phyloP scores from a whole-genome alignment of 37 sponge, comb jelly and placozoan species.

The Oscarella lobularis region DNA sequence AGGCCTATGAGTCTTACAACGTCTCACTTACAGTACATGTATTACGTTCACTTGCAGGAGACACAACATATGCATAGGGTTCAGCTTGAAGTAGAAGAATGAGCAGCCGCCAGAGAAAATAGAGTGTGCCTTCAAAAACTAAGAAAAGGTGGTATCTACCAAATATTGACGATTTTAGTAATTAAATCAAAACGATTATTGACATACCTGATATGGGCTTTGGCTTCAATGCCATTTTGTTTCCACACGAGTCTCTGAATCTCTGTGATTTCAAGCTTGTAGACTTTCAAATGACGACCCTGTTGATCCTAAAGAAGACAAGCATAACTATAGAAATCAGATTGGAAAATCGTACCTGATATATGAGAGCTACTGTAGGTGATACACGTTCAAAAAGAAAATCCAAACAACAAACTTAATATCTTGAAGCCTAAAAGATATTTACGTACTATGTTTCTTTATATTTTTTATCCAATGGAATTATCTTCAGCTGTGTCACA shows the following conservation, averaged over 20 bases:
- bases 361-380: constrained; percentile 15
- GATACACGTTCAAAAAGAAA: constrained; percentile 14
- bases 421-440: constrained; percentile 10
- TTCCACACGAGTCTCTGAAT: constrained; percentile 45
- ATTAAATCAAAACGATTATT: too few relatives aligned
- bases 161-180: background rate
- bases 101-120: constrained; percentile 78
- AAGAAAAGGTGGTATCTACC: constrained; percentile 69
- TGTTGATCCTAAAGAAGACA: constrained; percentile 6
- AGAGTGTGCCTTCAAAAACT: constrained; percentile 30
- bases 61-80: constrained; percentile 16
- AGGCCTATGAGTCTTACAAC: too few relatives aligned
- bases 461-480: constrained; percentile 26
- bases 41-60: too few relatives aligned
- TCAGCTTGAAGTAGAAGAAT: constrained; percentile 62
- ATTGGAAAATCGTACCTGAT: background rate
- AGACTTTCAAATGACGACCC: constrained; percentile 32
- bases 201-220: constrained; percentile 24
- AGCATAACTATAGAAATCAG: background rate
- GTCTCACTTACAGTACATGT: too few relatives aligned
- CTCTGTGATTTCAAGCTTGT: constrained; percentile 35
- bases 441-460: constrained; percentile 13
- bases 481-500: constrained; percentile 54
- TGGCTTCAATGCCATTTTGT: constrained; percentile 30
- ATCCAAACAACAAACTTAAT: constrained; percentile 7